Base-by-base conservation (phyloP, 2,113 vertebrate genomes). In the Podilymbus podiceps region DNA sequence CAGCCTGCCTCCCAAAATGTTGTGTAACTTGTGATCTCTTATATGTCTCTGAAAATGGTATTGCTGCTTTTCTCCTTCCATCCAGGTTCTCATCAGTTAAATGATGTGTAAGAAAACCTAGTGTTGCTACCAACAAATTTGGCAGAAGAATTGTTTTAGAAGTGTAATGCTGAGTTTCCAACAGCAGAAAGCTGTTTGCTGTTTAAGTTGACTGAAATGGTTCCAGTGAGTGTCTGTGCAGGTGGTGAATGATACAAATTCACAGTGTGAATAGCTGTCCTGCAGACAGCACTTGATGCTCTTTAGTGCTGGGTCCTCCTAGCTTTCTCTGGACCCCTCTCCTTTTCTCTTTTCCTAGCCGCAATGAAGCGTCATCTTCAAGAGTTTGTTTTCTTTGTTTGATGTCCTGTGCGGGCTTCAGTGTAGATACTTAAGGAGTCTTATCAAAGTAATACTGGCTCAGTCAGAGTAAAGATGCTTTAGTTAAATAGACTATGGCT, bases 391-490 rank as follows among this genome's bases (percentile, higher is more conserved):
- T 81, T 46, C 17, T 66, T 62, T 67, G 27, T 67, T 94, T 60
- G 77, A 35, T 73, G 72, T 69, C 33, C 35, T 84, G 44, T 35
- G 27, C 67, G 68, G 66, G 33, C 88, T 91, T 92, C 59, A 59
- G 53, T 88, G 52, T 40, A 53, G 78, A 63, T 95, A 67, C 97
- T 96, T 97, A 96, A 95, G 92, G 73, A 96, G 90, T 92, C 85
- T 96, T 97, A 96, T 82, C 83, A 97, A 97, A 97, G 85, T 94
- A 97, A 95, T 96, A 88, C 90, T 97, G 96, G 88, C 94, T 97
- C 92, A 96, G 94, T 94, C 96, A 95, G 95, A 95, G 85, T 94
- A 97, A 97, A 97, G 96, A 93, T 96, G 95, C 96, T 97, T 97
- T 97, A 96, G 96, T 93, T 96, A 96, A 97, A 97, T 85, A 95